Percentiles rank a stretch among this genome's conserved stretches.
phyloP scores from a whole-genome alignment of 2,888 invertebrate species.

The Panzeria rudis region DNA sequence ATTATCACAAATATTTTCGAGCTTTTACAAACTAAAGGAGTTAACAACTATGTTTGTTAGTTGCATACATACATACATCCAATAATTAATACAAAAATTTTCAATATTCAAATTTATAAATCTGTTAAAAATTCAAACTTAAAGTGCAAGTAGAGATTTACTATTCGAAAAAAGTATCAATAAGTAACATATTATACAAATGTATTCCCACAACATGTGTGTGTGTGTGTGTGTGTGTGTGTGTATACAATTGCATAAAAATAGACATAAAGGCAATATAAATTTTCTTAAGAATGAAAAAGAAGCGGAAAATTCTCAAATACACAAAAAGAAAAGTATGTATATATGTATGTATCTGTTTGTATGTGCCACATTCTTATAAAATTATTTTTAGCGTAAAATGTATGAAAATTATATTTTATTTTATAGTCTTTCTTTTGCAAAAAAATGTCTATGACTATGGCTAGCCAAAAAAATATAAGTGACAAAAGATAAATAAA shows the following conservation, averaged over 20 bases:
- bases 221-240: background rate
- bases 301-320: constrained; percentile 70
- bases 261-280: constrained; percentile 54
- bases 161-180: background rate
- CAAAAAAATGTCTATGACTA: constrained; percentile 69
- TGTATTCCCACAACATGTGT: background rate
- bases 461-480: constrained; percentile 71
- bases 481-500: constrained; percentile 43
- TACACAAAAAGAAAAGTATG: constrained; percentile 24
- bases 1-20: background rate
- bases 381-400: constrained; percentile 62
- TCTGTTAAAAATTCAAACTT: background rate
- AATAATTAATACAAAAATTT: too few species aligned
- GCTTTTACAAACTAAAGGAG: background rate
- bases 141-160: too few species aligned
- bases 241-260: constrained; percentile 20
- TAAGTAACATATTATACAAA: background rate
- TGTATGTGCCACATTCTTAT: constrained; percentile 31
- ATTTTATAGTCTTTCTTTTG: constrained; percentile 11
- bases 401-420: constrained; percentile 54
- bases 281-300: constrained; percentile 55
- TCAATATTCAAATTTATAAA: background rate
- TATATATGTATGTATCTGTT: background rate
- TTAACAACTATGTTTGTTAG: background rate
- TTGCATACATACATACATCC: too few species aligned